Evolutionary conservation across 2,888 invertebrate species (phyloP).

Genomic region (Hyppa rectilinea): DNA sequence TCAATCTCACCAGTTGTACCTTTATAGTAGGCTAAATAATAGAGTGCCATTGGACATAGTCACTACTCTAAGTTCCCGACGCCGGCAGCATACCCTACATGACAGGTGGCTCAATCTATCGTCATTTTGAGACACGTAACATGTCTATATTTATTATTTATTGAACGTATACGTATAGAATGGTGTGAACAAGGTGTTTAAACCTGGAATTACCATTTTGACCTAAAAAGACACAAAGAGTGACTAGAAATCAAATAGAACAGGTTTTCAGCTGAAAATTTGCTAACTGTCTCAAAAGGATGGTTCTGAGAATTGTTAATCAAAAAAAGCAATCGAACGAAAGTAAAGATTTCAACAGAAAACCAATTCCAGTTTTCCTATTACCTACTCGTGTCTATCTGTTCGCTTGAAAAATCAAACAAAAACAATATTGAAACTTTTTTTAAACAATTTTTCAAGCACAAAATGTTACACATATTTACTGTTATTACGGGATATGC

Average conservation of each 20-base stretch:
- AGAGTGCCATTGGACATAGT: constrained; percentile 20
- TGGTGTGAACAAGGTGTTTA: not conserved
- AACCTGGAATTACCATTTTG: not conserved
- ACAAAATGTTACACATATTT: not conserved
- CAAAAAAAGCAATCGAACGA: constrained; percentile 4
- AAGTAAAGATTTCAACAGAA: constrained; percentile 17
- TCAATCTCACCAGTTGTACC: constrained; percentile 7
- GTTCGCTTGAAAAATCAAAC: not conserved
- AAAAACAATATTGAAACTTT: not conserved
- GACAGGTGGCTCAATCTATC: constrained; percentile 46
- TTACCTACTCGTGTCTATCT: not conserved
- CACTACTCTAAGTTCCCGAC: constrained; percentile 5
- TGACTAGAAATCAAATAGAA: not conserved
- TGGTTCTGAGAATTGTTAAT: not conserved
- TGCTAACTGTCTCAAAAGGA: not conserved
- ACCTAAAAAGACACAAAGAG: not conserved
- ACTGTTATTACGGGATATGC: not conserved
- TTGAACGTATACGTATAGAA: constrained; percentile 14
- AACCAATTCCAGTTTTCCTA: constrained; percentile 14
- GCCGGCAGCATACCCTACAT: constrained; percentile 26
- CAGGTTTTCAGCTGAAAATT: not conserved
- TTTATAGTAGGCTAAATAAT: constrained; percentile 21
- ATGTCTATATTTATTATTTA: constrained; percentile 28
- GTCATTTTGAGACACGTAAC: constrained; percentile 14
- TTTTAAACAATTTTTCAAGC: not conserved